phyloP scores from a whole-genome alignment of 2,113 vertebrate genomes.

The Delphinus delphis region DNA sequence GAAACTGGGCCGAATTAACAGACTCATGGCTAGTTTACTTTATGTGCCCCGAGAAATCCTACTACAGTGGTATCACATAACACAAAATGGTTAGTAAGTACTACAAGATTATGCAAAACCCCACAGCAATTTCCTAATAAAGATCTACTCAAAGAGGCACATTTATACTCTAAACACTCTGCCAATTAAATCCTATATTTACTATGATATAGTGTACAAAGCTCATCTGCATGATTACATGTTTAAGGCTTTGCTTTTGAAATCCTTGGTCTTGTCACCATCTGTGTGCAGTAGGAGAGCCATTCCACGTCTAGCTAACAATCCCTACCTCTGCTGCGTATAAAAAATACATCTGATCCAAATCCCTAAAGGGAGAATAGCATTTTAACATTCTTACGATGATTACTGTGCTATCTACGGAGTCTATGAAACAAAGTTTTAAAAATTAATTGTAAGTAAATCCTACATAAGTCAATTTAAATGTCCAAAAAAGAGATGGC shows the following conservation, averaged over 20 bases:
- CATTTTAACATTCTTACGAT: neutral
- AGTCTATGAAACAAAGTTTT: neutral
- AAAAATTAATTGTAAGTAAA: neutral
- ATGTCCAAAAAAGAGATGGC: neutral
- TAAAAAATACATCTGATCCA: accelerated
- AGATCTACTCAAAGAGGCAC: neutral
- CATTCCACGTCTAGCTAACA: accelerated
- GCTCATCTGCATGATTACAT: accelerated
- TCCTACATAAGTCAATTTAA: neutral
- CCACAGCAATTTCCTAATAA: neutral
- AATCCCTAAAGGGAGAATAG: neutral
- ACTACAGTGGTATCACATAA: accelerated
- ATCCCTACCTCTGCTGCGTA: accelerated
- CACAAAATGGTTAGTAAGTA: no score
- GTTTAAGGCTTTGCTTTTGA: neutral
- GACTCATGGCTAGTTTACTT: accelerated
- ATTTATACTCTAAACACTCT: neutral
- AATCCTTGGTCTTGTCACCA: no score
- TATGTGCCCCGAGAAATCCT: neutral
- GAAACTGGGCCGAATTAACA: accelerated
- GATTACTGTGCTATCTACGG: neutral
- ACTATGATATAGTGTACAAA: accelerated
- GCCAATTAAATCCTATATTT: accelerated
- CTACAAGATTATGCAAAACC: neutral
- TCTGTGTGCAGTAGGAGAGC: accelerated